phyloP scores from a whole-genome alignment of 2,113 vertebrate genomes.

The Catharus fuscescens region DNA sequence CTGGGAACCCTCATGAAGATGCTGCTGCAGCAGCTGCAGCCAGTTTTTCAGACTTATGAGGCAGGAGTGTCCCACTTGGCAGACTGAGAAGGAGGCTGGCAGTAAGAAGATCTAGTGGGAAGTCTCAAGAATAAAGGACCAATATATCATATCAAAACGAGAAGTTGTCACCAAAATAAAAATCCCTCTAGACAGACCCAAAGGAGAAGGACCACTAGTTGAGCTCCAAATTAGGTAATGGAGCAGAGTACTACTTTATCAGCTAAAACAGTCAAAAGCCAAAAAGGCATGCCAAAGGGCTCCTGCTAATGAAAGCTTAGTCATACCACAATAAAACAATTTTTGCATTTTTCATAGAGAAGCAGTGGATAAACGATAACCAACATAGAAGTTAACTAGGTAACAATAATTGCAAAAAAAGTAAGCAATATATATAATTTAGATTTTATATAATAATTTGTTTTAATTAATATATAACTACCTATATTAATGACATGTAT shows the following conservation, averaged over 20 bases:
- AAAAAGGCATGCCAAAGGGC: neutral
- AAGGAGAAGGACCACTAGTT: neutral
- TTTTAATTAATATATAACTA: neutral
- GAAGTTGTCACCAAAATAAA: neutral
- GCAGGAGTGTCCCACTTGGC: neutral
- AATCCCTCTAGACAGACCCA: neutral
- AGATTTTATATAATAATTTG: neutral
- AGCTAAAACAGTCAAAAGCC: neutral
- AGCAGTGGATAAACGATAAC: neutral
- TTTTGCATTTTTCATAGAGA: rapidly evolving
- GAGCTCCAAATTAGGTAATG: neutral
- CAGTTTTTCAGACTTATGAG: neutral
- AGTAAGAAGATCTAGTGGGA: neutral
- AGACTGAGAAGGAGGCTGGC: neutral
- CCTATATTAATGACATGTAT: neutral
- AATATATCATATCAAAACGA: neutral
- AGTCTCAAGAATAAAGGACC: neutral
- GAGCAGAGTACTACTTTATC: neutral
- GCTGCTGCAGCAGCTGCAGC: neutral
- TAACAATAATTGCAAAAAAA: neutral
- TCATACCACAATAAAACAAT: neutral
- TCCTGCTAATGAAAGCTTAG: neutral
- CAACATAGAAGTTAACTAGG: neutral
- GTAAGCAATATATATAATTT: neutral
- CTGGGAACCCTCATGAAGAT: neutral